Evolutionary conservation across 2,113 vertebrate genomes (phyloP), one percentile per base, ranked within the genome.

Genomic region (Hyperopisus bebe): DNA sequence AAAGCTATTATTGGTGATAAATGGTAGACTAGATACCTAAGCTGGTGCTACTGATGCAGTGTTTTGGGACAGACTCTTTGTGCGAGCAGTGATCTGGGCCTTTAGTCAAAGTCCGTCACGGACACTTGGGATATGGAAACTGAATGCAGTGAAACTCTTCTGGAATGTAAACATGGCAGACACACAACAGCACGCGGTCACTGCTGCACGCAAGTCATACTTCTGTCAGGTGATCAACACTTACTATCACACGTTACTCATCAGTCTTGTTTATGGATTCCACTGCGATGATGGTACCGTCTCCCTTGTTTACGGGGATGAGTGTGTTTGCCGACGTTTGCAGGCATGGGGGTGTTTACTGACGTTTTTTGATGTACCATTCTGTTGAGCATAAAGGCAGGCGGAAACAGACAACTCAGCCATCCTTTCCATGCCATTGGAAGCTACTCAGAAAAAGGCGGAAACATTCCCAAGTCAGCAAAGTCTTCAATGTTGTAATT

Each of bases 401-500:
- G 2, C 85, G 10, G 8, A 87, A 87, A 55, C 50, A 55, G 27
- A 55, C 19, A 39, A 4, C 17, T 42, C 1, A 1, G 44, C n/a
- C 13, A 17, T 24, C 19, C 85, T 15, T 55, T 55, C 50, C 48
- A 53, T 19, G 13, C 9, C 50, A 55, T 3, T 47, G n/a, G 85
- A 87, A 80, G 21, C 35, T 97, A 99, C 95, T 99, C 98, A 3
- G 98, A 99, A 92, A 99, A 99, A 0, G 98, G 98, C 0, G 98
- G 98, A 93, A 99, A 99, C 98, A 99, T 99, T 94, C 98, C 98
- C 58, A 99, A 96, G 94, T 99, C 98, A 48, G 98, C 98, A 92
- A 99, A 99, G 94, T 99, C 98, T 94, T 99, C 98, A 1, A 99
- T 99, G 96, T 99, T 99, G 95, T 99, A 99, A 95, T 99, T 99